These are phyloP conservation scores for Euleptes europaea DNA, from an alignment of 2,113 vertebrate species.

Conservation along the genomic window DNA sequence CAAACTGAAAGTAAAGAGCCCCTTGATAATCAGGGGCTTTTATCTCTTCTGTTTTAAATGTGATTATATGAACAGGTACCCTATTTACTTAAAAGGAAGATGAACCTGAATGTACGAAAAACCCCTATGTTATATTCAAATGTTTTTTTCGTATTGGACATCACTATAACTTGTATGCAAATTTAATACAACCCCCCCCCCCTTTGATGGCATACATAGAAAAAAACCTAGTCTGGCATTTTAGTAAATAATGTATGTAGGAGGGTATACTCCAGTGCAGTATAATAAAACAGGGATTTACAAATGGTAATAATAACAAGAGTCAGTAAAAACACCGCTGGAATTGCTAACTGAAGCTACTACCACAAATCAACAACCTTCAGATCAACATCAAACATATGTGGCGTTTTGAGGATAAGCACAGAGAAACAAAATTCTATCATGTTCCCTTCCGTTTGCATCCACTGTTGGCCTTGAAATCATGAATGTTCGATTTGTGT, in stretches of 20 bases:
- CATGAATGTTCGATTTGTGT: slow-evolving; percentile 31
- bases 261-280: not conserved
- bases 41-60: not conserved
- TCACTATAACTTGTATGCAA: no score
- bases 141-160: no score
- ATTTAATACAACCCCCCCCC: no score
- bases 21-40: not conserved
- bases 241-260: not conserved
- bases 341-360: not conserved
- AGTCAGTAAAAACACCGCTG: not conserved
- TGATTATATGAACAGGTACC: not conserved
- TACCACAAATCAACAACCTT: not conserved
- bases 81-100: not conserved
- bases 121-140: no score
- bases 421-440: not conserved
- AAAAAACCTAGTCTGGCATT: no score
- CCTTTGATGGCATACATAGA: no score
- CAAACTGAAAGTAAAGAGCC: not conserved
- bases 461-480: slow-evolving; percentile 35
- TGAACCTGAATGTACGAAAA: no score
- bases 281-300: not conserved
- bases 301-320: not conserved
- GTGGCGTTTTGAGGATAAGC: not conserved
- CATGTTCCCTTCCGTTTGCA: not conserved
- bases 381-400: not conserved